A percentile compares a stretch with the other conserved stretches of the same genome.
Conservation (phyloP, 2,113 vertebrate species). For the Ammodytes dubius region DNA sequence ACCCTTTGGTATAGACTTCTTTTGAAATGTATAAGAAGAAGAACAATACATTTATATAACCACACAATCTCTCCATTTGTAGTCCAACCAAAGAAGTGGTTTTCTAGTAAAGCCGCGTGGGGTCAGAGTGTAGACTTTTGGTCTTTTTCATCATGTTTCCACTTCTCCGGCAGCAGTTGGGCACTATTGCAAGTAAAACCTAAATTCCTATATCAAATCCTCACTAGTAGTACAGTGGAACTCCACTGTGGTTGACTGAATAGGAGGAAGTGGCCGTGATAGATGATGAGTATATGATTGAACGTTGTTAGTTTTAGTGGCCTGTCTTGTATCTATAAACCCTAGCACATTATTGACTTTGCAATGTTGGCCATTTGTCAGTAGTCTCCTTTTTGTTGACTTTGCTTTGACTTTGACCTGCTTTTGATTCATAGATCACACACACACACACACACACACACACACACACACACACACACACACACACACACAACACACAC, state of each 20-base stretch:
- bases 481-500: constrained; percentile 3
- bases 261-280: not conserved
- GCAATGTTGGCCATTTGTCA: not conserved
- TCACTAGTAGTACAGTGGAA: not conserved
- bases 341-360: not conserved
- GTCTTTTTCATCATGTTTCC: not conserved
- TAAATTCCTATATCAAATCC: not conserved
- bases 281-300: not conserved
- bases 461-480: not conserved
- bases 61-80: not conserved
- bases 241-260: not conserved
- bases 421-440: constrained; percentile 1
- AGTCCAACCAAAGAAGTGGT: not conserved
- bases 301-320: not conserved
- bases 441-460: not conserved
- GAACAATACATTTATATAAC: not conserved
- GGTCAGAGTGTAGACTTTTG: not conserved
- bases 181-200: not conserved
- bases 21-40: too few relatives aligned
- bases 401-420: not conserved
- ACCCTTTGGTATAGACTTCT: not conserved
- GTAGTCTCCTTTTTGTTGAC: not conserved
- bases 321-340: not conserved
- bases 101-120: not conserved
- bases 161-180: not conserved